Evolutionary conservation across 2,888 invertebrate species (phyloP), one percentile per base, ranked within the genome.

Genomic region (Pandemis corylana): DNA sequence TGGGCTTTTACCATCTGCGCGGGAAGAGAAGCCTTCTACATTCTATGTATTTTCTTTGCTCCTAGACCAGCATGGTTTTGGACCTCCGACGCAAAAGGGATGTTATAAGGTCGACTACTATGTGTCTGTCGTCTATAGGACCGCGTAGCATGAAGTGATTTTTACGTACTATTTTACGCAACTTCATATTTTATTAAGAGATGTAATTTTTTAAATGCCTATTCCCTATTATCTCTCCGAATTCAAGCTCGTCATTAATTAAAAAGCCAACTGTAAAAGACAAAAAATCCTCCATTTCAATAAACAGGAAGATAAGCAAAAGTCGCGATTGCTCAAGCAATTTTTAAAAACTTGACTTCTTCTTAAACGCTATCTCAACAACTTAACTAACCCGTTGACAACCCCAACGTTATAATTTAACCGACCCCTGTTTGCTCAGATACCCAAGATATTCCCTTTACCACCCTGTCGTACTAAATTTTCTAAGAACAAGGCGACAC

Each of bases 331-430:
- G 15, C 53, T 56, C 44, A 5, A 46, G 44, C 12, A 6, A 64
- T 10, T 64, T 46, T 62, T 15, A 2, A 15, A 64, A 64, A 46
- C 6, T 44, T 63, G 7, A 20, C 44, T 42, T 15, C 46, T 6
- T 44, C 46, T 28, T 46, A 44, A 72, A 75, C 75, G 75, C 80
- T 85, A 84, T 82, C 83, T 62, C 68, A 61, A 70, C 63, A 42
- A 70, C 79, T 85, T 85, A 90, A 90, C 85, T 85, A 89, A 86
- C 88, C 85, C 89, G 89, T 87, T 89, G 91, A 92, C 90, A 90
- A 83, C 77, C 70, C 71, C 75, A 84, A 84, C 81, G 81, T 85
- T 75, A 89, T 92, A 93, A 92, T 87, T 94, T 90, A 92, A 88
- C 85, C 89, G 87, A 88, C 89, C 91, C 89, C 84, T 89, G 85